phyloP scores from a whole-genome alignment of 2,113 vertebrate species.

The Plectropomus leopardus region DNA sequence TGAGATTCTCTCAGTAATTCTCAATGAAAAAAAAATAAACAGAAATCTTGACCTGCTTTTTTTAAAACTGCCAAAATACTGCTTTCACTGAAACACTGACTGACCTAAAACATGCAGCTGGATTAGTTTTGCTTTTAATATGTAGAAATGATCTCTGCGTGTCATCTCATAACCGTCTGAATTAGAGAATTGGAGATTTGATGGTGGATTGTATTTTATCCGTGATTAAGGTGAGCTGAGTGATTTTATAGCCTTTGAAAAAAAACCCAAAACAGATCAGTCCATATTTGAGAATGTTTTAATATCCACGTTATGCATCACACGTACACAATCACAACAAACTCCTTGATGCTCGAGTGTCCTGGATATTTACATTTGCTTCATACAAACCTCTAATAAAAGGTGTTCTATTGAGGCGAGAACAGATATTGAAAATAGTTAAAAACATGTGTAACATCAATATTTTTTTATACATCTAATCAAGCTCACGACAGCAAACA shows the following conservation, averaged over 20 bases:
- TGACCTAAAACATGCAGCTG: slow-evolving; percentile 47
- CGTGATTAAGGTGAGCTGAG: slow-evolving; percentile 55
- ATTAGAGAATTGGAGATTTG: slow-evolving; percentile 69
- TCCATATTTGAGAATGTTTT: slow-evolving; percentile 55
- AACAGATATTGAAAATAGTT: slow-evolving; percentile 32
- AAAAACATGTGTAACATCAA: slow-evolving; percentile 42
- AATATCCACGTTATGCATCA: slow-evolving; percentile 52
- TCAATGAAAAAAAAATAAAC: neutral
- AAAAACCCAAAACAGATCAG: neutral
- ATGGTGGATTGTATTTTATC: slow-evolving; percentile 38
- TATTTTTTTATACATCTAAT: slow-evolving; percentile 58
- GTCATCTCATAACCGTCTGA: slow-evolving; percentile 22
- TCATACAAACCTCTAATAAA: slow-evolving; percentile 31
- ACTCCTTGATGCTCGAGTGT: neutral
- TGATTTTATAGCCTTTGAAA: neutral
- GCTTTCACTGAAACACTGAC: slow-evolving; percentile 36
- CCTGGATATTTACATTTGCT: slow-evolving; percentile 54
- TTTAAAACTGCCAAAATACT: slow-evolving; percentile 4
- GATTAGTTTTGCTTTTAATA: slow-evolving; percentile 70
- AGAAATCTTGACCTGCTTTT: neutral
- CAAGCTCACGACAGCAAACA: slow-evolving; percentile 52
- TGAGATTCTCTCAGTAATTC: neutral
- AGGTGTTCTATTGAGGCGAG: slow-evolving; percentile 23
- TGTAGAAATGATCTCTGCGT: slow-evolving; percentile 33
- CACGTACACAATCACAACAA: slow-evolving; percentile 61